Evolutionary conservation across 92 coral and sea anemone species (phyloP).

Genomic region (Epizoanthus illoricatus): DNA sequence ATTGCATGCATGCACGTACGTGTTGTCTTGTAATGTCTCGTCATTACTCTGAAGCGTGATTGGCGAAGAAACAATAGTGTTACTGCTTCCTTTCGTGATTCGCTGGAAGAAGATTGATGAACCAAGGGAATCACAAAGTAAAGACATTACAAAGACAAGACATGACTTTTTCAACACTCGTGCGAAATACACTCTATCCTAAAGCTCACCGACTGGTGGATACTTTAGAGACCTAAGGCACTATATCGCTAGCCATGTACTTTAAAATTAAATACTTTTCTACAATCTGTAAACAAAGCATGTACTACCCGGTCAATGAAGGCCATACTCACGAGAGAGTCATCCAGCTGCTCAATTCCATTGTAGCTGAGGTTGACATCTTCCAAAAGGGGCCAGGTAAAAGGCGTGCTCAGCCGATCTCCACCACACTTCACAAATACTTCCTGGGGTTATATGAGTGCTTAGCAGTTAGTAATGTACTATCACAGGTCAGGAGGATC

Average conservation of each 20-base stretch:
- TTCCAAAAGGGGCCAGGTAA: constrained; percentile 79
- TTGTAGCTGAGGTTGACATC: constrained; percentile 87
- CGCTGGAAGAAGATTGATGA: too few species aligned
- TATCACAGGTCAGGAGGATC: background rate
- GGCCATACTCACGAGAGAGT: constrained; percentile 71
- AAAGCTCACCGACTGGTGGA: too few species aligned
- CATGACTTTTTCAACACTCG: too few species aligned
- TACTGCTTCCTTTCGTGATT: too few species aligned
- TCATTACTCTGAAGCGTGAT: too few species aligned
- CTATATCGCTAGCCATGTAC: background rate
- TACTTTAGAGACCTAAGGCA: too few species aligned
- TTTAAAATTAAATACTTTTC: background rate
- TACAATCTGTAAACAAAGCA: background rate
- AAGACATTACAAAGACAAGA: too few species aligned
- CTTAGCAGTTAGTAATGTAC: background rate
- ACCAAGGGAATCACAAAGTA: too few species aligned
- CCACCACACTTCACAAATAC: constrained; percentile 92
- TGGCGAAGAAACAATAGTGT: too few species aligned
- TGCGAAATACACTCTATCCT: too few species aligned
- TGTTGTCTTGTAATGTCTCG: too few species aligned
- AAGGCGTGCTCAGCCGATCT: constrained; percentile 72
- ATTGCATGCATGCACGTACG: too few species aligned
- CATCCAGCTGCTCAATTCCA: constrained; percentile 75
- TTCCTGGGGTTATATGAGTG: constrained; percentile 49
- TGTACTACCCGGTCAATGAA: background rate